Base-by-base conservation (phyloP, 2,888 invertebrate genomes). In the Strigamia crassipes region DNA sequence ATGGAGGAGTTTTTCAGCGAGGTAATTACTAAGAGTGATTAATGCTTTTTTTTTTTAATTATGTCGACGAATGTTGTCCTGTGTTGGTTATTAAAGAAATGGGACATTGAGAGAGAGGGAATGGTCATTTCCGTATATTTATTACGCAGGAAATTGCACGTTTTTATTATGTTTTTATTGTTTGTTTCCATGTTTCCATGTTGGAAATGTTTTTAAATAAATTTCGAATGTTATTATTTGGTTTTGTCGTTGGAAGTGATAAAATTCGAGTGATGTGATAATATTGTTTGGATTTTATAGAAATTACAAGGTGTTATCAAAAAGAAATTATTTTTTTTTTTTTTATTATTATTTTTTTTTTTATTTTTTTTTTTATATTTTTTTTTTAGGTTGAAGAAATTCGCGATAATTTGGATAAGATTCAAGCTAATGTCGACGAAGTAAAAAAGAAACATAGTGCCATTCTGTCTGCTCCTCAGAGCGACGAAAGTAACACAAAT, bases 1-100 rank as follows among this genome's bases (percentile, higher is more conserved):
- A 99, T 99, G 98, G 98, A 99, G 89, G 98, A 98, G 89, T 99
- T 99, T 91, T 99, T 99, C 91, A 96, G 96, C 90, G 99, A 99
- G 93, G 96, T 96, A 89, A 73, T 56, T 56, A 56, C n/a, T 8
- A 27, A 27, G 21, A 18, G 21, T n/a, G 9, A 18, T 56, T 56
- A n/a, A 18, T 18, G 8, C 9, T 0, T 56, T 6, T 66, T 8
- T 27, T 12, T 5, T 15, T 4, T 13, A 66, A 51, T 18, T 27
- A 12, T 73, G 27, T 61, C 21, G 23, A 4, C 27, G 31, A 73
- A n/a, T 27, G 31, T 27, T 23, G 23, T 23, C 27, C n/a, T 5
- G 23, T 6, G 10, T 8, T 27, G 73, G 8, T 73, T 23, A 73
- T 8, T 12, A 73, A 27, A 73, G 0, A 56, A 56, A 21, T n/a